These are phyloP conservation scores for Pteruthius melanotis DNA, from an alignment of 2,113 vertebrate species.

Conservation along the genomic window DNA sequence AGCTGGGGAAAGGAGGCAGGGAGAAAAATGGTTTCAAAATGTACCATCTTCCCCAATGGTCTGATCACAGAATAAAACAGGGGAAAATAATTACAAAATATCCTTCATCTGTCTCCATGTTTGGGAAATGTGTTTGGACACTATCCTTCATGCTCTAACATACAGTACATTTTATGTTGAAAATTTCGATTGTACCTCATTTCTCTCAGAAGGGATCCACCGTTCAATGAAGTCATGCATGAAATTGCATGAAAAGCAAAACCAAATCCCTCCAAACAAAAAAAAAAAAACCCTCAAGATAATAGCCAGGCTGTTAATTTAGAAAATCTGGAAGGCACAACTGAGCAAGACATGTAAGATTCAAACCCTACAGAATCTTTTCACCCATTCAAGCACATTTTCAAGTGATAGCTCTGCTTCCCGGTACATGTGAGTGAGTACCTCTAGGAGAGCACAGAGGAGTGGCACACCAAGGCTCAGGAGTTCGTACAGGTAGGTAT, in stretches of 20 bases:
- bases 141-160: constrained; percentile 40
- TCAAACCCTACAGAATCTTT: constrained; percentile 72
- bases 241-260: background rate
- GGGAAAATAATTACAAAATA: background rate
- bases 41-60: constrained; percentile 42
- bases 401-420: constrained; percentile 81
- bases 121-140: constrained; percentile 55
- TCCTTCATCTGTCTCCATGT: constrained; percentile 67
- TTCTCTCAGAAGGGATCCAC: background rate
- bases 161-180: constrained; percentile 22
- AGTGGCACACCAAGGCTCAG: constrained; percentile 90
- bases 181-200: background rate
- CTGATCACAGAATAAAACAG: background rate
- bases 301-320: background rate
- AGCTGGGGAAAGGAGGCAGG: rapidly evolving
- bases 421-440: constrained; percentile 82
- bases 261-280: background rate
- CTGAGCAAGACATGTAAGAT: constrained; percentile 34
- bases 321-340: constrained; percentile 63
- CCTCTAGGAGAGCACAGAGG: constrained; percentile 84
- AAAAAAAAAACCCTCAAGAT: background rate
- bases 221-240: background rate
- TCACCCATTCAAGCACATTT: constrained; percentile 76
- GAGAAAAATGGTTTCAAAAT: constrained; percentile 32
- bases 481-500: constrained; percentile 87